A percentile compares a stretch with the other conserved stretches of the same genome.
Evolutionary conservation across 2,797 vertebrate genomes (phyloP).

Genomic region (Garrulus glandarius): DNA sequence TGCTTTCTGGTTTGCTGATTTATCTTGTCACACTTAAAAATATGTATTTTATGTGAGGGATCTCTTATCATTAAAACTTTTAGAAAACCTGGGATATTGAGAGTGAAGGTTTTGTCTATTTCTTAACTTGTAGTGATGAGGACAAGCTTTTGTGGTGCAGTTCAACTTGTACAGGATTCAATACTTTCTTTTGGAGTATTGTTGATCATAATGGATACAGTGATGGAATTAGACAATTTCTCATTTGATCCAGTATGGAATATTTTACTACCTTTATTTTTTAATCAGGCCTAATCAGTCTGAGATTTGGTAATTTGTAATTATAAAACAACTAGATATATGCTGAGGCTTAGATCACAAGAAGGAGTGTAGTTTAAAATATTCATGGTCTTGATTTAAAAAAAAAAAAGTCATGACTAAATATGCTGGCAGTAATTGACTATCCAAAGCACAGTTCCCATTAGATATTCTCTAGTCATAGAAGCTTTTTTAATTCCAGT

Average conservation of each 20-base stretch:
- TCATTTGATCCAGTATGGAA: background rate
- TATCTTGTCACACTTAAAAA: background rate
- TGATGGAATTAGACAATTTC: background rate
- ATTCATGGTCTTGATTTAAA: background rate
- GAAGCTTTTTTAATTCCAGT: background rate
- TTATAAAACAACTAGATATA: background rate
- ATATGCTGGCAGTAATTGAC: background rate
- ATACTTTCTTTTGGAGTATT: background rate
- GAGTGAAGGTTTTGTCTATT: background rate
- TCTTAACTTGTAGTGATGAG: background rate
- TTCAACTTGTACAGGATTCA: background rate
- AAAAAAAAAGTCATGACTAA: background rate
- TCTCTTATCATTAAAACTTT: background rate
- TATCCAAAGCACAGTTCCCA: background rate
- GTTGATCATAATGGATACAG: background rate
- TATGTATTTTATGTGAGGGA: background rate
- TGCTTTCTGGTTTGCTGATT: background rate
- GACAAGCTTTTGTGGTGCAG: background rate
- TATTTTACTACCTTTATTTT: background rate
- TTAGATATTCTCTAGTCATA: background rate
- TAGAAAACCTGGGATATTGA: background rate
- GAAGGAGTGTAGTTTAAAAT: constrained; percentile 2
- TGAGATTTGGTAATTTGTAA: background rate
- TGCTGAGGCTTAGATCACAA: background rate
- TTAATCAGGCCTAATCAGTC: background rate